Base-by-base conservation (phyloP, 2,888 invertebrate species). In the Plusia festucae region DNA sequence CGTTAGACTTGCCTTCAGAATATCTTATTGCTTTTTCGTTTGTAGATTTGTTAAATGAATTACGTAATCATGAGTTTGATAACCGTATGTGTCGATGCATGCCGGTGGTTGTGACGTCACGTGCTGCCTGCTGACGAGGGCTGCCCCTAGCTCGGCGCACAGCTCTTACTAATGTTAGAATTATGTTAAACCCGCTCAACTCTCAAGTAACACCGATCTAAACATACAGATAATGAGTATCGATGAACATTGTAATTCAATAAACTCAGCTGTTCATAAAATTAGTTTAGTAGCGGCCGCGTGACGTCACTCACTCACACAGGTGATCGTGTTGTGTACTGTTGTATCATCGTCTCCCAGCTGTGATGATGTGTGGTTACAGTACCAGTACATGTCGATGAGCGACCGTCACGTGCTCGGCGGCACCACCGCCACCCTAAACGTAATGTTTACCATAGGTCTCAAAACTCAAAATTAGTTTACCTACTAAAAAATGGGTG, bases 191-290 rank as follows among this genome's bases (percentile, higher is more conserved):
- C 53, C 16, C 8, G 27, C 16, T 30, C 40, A n/a, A 40, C n/a
- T n/a, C n/a, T 40, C n/a, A 27, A 51, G 46, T 63, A 40, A 57
- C 62, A 46, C 52, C 22, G 59, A 57, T 61, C 40, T 53, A 15
- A 18, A 44, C 16, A 18, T 24, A 49, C 53, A 13, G 64, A 65
- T 67, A 73, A 63, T 51, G 58, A 56, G 61, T 66, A 49, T 65
- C 66, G 32, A 70, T 77, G 70, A 70, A 73, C 22, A 60, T n/a
- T 55, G 34, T 24, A 15, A 67, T 55, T 73, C 63, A 70, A 70
- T 46, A 60, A n/a, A 27, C 9, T 51, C n/a, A 46, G 22, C 7
- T 20, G 7, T 44, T 67, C 66, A 58, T 69, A 67, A 73, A 69
- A 44, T 53, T 53, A 66, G 52, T 72, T 68, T 69, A 67, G 73